Percentiles rank a stretch among this genome's conserved stretches.
These are phyloP conservation scores for Bombus haemorrhoidalis DNA, from an alignment of 1,140 invertebrate genomes.

Conservation along the genomic window DNA sequence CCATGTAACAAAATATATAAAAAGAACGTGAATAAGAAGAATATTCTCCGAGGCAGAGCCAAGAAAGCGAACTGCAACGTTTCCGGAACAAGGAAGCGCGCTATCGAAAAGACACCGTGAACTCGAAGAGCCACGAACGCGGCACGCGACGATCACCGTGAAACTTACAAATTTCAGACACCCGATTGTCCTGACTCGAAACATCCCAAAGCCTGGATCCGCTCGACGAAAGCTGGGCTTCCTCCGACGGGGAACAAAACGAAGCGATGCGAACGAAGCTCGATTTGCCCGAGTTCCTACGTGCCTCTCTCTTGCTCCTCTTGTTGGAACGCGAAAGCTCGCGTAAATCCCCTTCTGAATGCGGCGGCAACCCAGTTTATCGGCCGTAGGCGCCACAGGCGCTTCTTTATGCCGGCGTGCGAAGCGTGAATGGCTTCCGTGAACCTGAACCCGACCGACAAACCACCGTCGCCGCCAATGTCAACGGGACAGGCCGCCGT, in stretches of 20 bases:
- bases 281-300: background rate
- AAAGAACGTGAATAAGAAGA: too few species aligned
- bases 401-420: constrained; percentile 49
- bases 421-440: constrained; percentile 54
- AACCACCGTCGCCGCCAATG: constrained; percentile 45
- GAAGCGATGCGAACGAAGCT: background rate
- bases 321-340: background rate
- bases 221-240: background rate
- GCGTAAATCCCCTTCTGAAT: constrained; percentile 39
- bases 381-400: constrained; percentile 42
- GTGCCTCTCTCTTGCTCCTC: background rate
- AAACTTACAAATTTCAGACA: too few species aligned
- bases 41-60: too few species aligned
- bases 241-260: background rate
- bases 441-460: constrained; percentile 54
- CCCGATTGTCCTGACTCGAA: too few species aligned
- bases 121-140: too few species aligned
- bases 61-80: too few species aligned
- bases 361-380: constrained; percentile 47
- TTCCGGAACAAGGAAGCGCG: too few species aligned
- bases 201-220: too few species aligned
- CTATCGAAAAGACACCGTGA: too few species aligned
- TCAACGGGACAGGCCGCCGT: constrained; percentile 45
- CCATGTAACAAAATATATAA: too few species aligned
- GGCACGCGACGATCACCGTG: too few species aligned